Evolutionary conservation across 2,888 invertebrate species (phyloP).

Genomic region (Apamea anceps): DNA sequence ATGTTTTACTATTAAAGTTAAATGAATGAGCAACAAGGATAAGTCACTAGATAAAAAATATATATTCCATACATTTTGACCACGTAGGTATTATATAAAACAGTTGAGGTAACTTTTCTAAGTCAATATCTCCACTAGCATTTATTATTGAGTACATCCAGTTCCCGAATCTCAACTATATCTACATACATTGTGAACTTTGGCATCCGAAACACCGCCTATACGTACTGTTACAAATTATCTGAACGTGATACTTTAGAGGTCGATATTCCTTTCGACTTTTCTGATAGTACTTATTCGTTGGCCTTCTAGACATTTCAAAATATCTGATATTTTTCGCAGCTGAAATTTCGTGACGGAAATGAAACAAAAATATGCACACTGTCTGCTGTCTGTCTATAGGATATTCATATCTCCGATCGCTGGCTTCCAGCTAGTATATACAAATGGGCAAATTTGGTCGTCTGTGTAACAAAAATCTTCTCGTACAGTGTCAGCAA

Average conservation of each 20-base stretch:
- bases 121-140: conserved; percentile 28
- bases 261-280: conserved; percentile 32
- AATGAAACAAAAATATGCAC: conserved; percentile 45
- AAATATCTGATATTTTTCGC: conserved; percentile 19
- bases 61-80: background rate
- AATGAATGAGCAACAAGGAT: background rate
- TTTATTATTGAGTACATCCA: conserved; percentile 31
- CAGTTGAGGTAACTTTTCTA: background rate
- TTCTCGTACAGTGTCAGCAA: background rate
- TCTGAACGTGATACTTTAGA: conserved; percentile 52
- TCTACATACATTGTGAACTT: conserved; percentile 10
- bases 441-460: background rate
- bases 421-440: background rate
- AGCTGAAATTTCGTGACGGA: background rate
- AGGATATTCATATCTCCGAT: background rate
- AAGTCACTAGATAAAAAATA: background rate
- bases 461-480: background rate
- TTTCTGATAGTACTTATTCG: conserved; percentile 5
- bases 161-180: conserved; percentile 31
- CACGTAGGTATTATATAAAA: too few species aligned
- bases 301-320: background rate
- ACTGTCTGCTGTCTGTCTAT: background rate
- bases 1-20: background rate
- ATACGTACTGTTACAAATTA: conserved; percentile 53
- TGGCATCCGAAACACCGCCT: conserved; percentile 39